Base-by-base conservation (phyloP, 2,113 vertebrate species). In the Zosterops hypoxanthus region DNA sequence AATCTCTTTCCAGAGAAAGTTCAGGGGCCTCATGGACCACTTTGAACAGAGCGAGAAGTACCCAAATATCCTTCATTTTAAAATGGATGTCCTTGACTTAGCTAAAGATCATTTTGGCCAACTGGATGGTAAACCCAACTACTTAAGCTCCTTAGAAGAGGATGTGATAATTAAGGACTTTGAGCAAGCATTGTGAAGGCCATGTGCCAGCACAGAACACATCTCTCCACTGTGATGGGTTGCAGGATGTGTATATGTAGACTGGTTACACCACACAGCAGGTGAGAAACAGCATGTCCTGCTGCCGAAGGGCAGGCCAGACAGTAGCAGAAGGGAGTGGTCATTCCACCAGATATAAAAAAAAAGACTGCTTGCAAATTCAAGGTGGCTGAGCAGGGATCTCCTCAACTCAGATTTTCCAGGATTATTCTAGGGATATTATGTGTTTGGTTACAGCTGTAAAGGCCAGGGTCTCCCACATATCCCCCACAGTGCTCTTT, bases 151-250 rank as follows among this genome's bases (percentile, higher is more conserved):
- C 33, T 46, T 57, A 23, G 42, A 60, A 3, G 11, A 73, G 4
- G 8, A 33, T n/a, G 12, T 33, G 11, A 15, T 11, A 46, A 14
- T 36, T 29, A 50, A 60, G 55, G 59, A 9, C 29, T 46, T 6
- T 18, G 34, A 49, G 7, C 25, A 41, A 50, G 8, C 1, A 5
- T 3, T 41, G 7, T 3, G 4, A 28, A 15, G 17, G 20, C 9
- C 1, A 0, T 9, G 11, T 34, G 19, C 12, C 26, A 70, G 41
- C 44, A 33, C 6, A 50, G 49, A 65, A 18, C 4, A 2, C 3
- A 6, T 18, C 18, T 28, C 8, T 72, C 9, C 31, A 19, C 7
- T 31, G 7, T 1, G 3, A 2, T 24, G 39, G 7, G 47, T 14
- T 65, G 33, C 34, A 65, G 39, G 7, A 17, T 28, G 17, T 8